Evolutionary conservation across 2,888 invertebrate species (phyloP), one percentile per base, ranked within the genome.

Genomic region (Trissolcus japonicus): DNA sequence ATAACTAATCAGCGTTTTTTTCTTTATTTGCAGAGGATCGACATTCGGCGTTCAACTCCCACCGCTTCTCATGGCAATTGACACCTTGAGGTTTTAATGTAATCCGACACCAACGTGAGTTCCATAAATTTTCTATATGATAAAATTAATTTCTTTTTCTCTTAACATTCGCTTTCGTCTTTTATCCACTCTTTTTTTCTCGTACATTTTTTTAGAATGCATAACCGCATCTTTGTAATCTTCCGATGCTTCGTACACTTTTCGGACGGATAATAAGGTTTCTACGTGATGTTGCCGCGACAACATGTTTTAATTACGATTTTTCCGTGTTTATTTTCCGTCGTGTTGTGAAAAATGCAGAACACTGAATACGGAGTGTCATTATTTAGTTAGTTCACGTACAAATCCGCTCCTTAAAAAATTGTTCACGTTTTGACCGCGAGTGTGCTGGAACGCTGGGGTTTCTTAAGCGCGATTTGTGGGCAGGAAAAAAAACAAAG

Each of bases 221-320:
- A 48, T 40, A 50, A 60, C 60, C 50, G 21, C 57, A 68, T 29
- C 35, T 51, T 53, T 11, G 29, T 62, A 19, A 50, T 71, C 46
- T 50, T 62, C 16, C 50, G 62, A 71, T 57, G 61, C 50, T 62
- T 72, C 71, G 51, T 72, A 72, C 63, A 72, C 73, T 73, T 66
- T 73, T 66, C 73, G 61, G 73, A 66, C 66, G 65, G 61, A 73
- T 66, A 66, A 66, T 73, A 66, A 59, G 60, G 61, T 73, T 59
- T 60, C 57, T 53, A 57, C 57, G 53, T 46, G 29, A 63, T 57
- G 57, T 62, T 63, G 43, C 17, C 16, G 43, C 46, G 16, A 57
- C 56, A 57, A 55, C 56, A 48, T 63, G 16, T 40, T 40, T 63
- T 29, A 51, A 53, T 69, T 61, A 62, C 43, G 48, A 48, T 62